phyloP scores from a whole-genome alignment of 64 coral and sea anemone species.

The Dendrophyllia cribrosa region DNA sequence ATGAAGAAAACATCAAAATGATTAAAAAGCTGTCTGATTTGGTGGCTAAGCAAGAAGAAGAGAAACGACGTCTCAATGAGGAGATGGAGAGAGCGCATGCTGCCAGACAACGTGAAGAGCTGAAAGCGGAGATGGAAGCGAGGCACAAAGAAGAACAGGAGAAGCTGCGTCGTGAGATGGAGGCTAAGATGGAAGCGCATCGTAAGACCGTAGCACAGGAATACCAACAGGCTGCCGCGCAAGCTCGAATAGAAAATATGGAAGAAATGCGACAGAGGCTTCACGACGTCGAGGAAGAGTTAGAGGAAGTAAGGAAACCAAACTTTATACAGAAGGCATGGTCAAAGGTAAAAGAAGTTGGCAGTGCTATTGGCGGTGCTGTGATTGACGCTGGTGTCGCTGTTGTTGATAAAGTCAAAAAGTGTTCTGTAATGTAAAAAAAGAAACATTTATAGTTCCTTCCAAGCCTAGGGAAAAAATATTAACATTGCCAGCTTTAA shows the following conservation, averaged over 20 bases:
- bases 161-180: slow-evolving; percentile 25
- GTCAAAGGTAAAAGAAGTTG: background rate
- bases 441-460: no score
- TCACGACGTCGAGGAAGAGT: background rate
- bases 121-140: background rate
- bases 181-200: slow-evolving; percentile 9
- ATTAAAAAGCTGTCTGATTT: slow-evolving; percentile 3
- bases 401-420: background rate
- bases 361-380: background rate
- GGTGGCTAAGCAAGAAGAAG: slow-evolving; percentile 28
- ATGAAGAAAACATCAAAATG: slow-evolving; percentile 27
- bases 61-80: slow-evolving; percentile 7
- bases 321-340: background rate
- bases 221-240: background rate
- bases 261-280: background rate
- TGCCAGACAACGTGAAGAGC: background rate
- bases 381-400: background rate
- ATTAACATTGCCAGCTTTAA: no score
- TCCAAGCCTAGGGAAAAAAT: no score
- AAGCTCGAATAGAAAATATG: background rate
- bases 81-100: background rate
- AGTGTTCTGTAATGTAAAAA: background rate
- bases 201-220: background rate
- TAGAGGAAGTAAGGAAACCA: slow-evolving; percentile 2
- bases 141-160: slow-evolving; percentile 3